Evolutionary conservation across 1,140 invertebrate species (phyloP).

Genomic region (Asobara japonica): DNA sequence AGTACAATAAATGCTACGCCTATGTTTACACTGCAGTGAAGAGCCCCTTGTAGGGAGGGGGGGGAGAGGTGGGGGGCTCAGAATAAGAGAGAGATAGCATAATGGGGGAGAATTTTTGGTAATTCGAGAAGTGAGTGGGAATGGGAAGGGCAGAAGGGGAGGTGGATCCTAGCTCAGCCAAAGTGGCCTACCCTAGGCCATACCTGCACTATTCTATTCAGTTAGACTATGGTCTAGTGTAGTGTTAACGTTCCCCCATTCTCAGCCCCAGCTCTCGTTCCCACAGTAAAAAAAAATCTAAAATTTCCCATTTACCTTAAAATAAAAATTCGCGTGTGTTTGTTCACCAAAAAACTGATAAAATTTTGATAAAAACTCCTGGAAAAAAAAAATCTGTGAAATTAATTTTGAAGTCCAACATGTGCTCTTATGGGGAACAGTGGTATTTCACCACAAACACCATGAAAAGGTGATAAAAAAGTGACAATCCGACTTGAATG

Average conservation of each 20-base stretch:
- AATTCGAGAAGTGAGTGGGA: constrained; percentile 18
- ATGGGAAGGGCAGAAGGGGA: constrained; percentile 32
- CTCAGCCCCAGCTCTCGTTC: neutral
- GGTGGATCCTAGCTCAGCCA: constrained; percentile 42
- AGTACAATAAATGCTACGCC: constrained; percentile 42
- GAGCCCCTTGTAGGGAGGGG: constrained; percentile 43
- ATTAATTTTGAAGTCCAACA: too few relatives aligned
- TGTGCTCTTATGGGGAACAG: too few relatives aligned
- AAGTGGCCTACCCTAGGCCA: constrained; percentile 53
- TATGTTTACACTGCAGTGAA: constrained; percentile 56
- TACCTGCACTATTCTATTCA: constrained; percentile 63
- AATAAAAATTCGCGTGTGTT: too few relatives aligned
- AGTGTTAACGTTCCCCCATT: constrained; percentile 11
- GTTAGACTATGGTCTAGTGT: constrained; percentile 44
- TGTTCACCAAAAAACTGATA: too few relatives aligned
- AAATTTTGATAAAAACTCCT: too few relatives aligned
- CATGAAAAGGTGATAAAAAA: too few relatives aligned
- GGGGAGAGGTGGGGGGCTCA: neutral
- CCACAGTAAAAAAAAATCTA: neutral
- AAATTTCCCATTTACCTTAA: too few relatives aligned
- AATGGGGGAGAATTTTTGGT: constrained; percentile 10
- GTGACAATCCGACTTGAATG: too few relatives aligned
- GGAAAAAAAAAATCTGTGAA: too few relatives aligned
- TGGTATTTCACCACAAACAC: too few relatives aligned
- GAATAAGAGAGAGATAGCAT: too few relatives aligned